These are phyloP conservation scores for Neotragus moschatus DNA, from an alignment of 2,113 vertebrate species.

Conservation along the genomic window DNA sequence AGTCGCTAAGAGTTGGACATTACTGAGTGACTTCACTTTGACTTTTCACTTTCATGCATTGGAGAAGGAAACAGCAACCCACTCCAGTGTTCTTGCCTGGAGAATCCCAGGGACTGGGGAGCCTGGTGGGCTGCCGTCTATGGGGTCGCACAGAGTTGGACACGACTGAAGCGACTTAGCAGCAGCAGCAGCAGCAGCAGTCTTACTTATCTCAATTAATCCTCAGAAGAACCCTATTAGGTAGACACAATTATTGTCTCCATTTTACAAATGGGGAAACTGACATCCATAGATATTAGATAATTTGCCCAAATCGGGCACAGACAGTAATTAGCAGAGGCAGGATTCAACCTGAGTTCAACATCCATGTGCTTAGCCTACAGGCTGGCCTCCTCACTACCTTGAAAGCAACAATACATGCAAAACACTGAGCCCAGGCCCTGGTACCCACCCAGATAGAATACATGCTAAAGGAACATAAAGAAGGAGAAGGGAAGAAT, in stretches of 20 bases:
- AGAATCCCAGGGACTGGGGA: too few species aligned
- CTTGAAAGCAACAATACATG: rapidly evolving
- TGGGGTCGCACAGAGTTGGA: too few species aligned
- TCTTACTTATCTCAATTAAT: not conserved
- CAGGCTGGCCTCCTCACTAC: not conserved
- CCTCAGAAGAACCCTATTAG: not conserved
- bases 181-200: not conserved
- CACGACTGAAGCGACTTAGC: too few species aligned
- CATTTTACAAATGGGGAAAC: not conserved
- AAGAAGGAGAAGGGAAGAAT: not conserved
- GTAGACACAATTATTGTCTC: not conserved
- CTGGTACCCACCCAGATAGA: not conserved
- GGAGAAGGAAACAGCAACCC: too few species aligned
- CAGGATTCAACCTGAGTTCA: not conserved
- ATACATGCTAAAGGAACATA: not conserved
- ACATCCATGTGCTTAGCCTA: not conserved
- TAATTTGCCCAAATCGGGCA: not conserved
- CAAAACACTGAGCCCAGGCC: not conserved
- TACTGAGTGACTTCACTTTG: too few species aligned
- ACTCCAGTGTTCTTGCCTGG: too few species aligned
- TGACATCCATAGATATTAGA: not conserved
- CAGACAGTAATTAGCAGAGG: not conserved
- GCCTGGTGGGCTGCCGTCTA: too few species aligned
- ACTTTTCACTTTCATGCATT: too few species aligned
- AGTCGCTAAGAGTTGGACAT: too few species aligned